Conservation (phyloP, 2,113 vertebrate genomes). For the Barbus barbus region DNA sequence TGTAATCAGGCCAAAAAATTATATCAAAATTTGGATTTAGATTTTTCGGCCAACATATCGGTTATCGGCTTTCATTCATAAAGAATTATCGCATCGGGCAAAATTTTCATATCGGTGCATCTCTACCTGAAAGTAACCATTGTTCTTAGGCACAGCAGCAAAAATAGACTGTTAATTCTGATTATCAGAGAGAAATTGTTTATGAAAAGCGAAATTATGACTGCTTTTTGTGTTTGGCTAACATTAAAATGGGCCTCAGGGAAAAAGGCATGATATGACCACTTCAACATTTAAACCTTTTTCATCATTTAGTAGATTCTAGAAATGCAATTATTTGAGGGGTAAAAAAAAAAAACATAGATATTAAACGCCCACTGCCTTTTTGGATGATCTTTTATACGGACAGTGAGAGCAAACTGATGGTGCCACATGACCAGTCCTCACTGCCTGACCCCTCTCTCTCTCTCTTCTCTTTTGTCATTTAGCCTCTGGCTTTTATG, state of each 20-base stretch:
- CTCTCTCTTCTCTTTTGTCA: conserved; percentile 19
- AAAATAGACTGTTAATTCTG: not conserved
- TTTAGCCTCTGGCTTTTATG: conserved; percentile 46
- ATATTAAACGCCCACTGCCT: not conserved
- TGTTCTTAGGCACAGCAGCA: not conserved
- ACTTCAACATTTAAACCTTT: not conserved
- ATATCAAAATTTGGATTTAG: too few species aligned
- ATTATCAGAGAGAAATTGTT: not conserved
- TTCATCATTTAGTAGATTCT: not conserved
- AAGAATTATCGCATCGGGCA: too few species aligned
- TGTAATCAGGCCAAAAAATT: too few species aligned
- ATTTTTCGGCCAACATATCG: too few species aligned
- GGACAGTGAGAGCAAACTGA: not conserved
- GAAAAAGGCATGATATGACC: not conserved
- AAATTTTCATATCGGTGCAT: too few species aligned
- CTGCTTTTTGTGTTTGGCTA: not conserved
- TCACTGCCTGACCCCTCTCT: conserved; percentile 12
- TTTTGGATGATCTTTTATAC: conserved; percentile 16
- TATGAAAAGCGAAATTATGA: not conserved
- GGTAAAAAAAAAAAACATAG: not conserved
- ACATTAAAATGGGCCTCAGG: not conserved
- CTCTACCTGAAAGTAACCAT: not conserved
- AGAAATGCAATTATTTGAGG: not conserved
- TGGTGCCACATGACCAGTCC: not conserved
- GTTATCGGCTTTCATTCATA: too few species aligned